Base-by-base conservation (phyloP, 92 coral and sea anemone genomes). In the Metridium senile region DNA sequence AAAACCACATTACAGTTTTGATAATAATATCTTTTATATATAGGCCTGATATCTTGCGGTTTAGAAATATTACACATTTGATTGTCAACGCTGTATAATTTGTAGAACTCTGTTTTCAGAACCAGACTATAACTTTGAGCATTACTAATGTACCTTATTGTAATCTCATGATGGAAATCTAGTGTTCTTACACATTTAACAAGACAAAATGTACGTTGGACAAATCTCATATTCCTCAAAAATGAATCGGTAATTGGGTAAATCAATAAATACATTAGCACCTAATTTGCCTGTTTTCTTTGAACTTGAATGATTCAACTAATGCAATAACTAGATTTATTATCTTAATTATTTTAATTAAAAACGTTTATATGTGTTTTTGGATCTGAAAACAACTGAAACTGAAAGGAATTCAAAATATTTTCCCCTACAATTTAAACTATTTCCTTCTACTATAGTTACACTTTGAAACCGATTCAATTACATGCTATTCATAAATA, bases 171-270 rank as follows among this genome's bases (percentile, higher is more conserved):
- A 20, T 59, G 65, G 16, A 59, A 59, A 26, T 59, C 65, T 11
- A 26, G 28, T 61, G 2, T 54, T 20, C 23, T 54, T 10, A 9
- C 59, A 6, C 4, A 3, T 29, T 31, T 63, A 63, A 63, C 31
- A 26, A 63, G 31, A 20, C 32, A 31, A 63, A 28, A 8, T 27
- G 4, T 29, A n/a, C 25, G 16, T 28, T 28, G 8, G 35, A 31
- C 10, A 29, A 63, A 63, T 27, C 69, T 4, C 28, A 63, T 63
- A 16, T 63, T 63, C 6, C 43, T 16, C 28, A 28, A 63, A 63
- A 63, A 63, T n/a, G 69, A 63, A 30, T 27, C 69, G 69, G 69
- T 30, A 63, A 63, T 63, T 63, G 29, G 13, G 43, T 21, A 63
- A 63, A 63, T 63, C 43, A 63, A 28, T 29, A 30, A 63, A 6